Evolutionary conservation across 1,140 invertebrate genomes (phyloP).

Genomic region (Glomeris maerens): DNA sequence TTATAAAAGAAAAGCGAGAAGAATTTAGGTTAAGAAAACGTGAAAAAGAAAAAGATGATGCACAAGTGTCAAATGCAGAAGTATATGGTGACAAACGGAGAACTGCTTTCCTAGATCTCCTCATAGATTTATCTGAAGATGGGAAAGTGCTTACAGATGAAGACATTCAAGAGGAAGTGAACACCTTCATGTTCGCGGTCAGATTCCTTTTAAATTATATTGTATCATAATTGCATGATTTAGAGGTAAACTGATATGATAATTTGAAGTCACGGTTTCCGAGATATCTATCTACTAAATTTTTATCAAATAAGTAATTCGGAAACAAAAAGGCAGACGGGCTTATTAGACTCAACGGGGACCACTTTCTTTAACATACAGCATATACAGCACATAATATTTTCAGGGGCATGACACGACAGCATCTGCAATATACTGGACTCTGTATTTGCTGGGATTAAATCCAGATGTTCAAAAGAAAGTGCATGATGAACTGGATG

Average conservation of each 20-base stretch:
- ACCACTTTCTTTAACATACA: no score
- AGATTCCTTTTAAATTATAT: not conserved
- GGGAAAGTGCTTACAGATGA: constrained; percentile 41
- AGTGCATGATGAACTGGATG: constrained; percentile 31
- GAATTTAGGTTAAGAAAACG: no score
- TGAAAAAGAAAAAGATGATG: not conserved
- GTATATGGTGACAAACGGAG: constrained; percentile 33
- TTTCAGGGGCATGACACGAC: constrained; percentile 39
- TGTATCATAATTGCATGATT: not conserved
- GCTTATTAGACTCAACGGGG: no score
- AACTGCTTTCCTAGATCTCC: constrained; percentile 55
- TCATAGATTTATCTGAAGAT: constrained; percentile 44
- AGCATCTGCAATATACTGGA: constrained; percentile 39
- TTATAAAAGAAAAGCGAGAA: not conserved
- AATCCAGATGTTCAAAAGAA: constrained; percentile 36
- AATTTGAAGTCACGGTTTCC: no score
- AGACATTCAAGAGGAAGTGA: constrained; percentile 65
- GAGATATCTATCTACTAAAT: no score
- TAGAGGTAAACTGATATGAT: not conserved
- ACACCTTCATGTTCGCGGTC: constrained; percentile 58
- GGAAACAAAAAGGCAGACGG: no score
- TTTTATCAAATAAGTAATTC: no score
- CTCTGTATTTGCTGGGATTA: constrained; percentile 35
- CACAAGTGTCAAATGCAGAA: not conserved
- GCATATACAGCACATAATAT: no score